Conservation (phyloP, 2,113 vertebrate species). For the Pollachius pollachius region DNA sequence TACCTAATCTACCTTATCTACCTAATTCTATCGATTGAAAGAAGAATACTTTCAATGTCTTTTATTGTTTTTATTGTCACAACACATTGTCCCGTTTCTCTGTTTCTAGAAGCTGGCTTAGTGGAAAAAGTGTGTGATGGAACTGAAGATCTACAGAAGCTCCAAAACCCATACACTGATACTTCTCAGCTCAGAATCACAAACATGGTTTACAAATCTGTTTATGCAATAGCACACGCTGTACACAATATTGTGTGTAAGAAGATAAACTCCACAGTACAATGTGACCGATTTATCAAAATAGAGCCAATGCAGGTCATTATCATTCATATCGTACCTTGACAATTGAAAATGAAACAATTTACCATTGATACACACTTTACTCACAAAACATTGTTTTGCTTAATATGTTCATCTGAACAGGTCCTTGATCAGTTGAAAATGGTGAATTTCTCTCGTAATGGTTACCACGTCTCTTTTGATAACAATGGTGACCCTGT, state of each 20-base stretch:
- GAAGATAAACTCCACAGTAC: conserved; percentile 15
- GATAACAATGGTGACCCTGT: conserved; percentile 66
- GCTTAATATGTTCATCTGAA: not conserved
- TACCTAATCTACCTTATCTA: too few species aligned
- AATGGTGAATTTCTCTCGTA: conserved; percentile 53
- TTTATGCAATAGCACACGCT: conserved; percentile 69
- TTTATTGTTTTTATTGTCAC: too few species aligned
- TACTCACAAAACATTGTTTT: not conserved
- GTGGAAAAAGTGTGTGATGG: conserved; percentile 47
- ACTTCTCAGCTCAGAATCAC: conserved; percentile 64
- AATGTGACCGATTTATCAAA: conserved; percentile 41
- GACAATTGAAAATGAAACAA: too few species aligned
- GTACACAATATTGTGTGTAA: conserved; percentile 54
- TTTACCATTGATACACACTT: not conserved
- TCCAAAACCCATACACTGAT: conserved; percentile 62
- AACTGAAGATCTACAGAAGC: conserved; percentile 43
- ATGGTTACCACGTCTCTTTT: conserved; percentile 63
- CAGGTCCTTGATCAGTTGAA: conserved; percentile 59
- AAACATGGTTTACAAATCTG: conserved; percentile 74
- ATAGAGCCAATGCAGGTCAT: conserved; percentile 56
- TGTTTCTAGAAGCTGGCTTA: not conserved
- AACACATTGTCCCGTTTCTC: too few species aligned
- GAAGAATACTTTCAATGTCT: too few species aligned
- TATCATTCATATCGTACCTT: not conserved
- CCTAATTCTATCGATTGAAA: too few species aligned